Conservation (phyloP, 2,888 invertebrate species). For the Tineola bisselliella region DNA sequence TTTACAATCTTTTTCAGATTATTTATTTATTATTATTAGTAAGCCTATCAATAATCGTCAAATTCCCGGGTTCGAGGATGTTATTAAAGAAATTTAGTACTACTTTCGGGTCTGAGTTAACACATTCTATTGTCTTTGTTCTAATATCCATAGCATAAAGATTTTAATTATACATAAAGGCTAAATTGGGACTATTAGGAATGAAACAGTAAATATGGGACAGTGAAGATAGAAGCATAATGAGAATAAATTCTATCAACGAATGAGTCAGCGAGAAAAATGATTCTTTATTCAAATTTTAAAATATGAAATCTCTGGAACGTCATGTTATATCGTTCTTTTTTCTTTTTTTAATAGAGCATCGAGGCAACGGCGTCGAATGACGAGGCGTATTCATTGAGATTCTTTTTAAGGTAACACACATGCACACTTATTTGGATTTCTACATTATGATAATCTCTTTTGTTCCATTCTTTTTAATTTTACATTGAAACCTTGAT, state of each 20-base stretch:
- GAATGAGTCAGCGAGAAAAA: slow-evolving; percentile 15
- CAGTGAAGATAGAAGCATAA: no score
- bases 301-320: slow-evolving; percentile 57
- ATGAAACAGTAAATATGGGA: no score
- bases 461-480: slow-evolving; percentile 16
- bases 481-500: slow-evolving; percentile 15
- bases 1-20: no score
- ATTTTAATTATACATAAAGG: no score
- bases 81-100: no score
- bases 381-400: slow-evolving; percentile 37
- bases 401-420: slow-evolving; percentile 4
- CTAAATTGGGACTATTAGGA: no score
- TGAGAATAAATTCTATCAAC: neutral
- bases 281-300: slow-evolving; percentile 38
- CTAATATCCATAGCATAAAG: no score
- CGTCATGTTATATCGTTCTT: slow-evolving; percentile 31
- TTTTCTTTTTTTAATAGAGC: slow-evolving; percentile 30
- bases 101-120: no score
- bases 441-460: slow-evolving; percentile 27
- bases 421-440: slow-evolving; percentile 17
- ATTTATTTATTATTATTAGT: no score
- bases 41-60: no score
- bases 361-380: slow-evolving; percentile 27
- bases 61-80: no score
- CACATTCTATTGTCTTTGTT: no score